Conservation (phyloP, 2,888 invertebrate species). For the Gnatocerus cornutus region DNA sequence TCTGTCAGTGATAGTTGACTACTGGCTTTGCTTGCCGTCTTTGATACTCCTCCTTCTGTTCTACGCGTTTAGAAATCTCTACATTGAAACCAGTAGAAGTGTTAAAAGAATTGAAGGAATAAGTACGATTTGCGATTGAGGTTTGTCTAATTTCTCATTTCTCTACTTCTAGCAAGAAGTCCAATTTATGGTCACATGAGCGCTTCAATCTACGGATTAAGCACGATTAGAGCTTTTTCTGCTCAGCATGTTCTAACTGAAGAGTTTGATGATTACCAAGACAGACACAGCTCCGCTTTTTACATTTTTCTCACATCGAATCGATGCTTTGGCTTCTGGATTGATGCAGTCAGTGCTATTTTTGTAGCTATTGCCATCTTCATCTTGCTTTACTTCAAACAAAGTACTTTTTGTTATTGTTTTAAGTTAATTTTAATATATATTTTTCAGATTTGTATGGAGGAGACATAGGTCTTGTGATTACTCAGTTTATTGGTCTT, state of each 20-base stretch:
- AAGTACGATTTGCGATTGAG: conserved; percentile 69
- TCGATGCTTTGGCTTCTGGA: conserved; percentile 81
- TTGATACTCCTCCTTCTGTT: conserved; percentile 78
- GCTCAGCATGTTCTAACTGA: conserved; percentile 77
- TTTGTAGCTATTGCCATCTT: conserved; percentile 73
- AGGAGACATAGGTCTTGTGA: conserved; percentile 85
- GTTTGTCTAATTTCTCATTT: background rate
- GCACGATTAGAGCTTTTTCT: conserved; percentile 83
- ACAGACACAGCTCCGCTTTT: conserved; percentile 84
- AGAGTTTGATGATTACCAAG: conserved; percentile 78
- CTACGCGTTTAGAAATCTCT: conserved; percentile 78
- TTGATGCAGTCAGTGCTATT: conserved; percentile 79
- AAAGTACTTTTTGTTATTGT: conserved; percentile 49
- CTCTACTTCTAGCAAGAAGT: conserved; percentile 77
- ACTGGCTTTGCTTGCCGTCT: conserved; percentile 80
- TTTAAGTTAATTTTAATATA: background rate
- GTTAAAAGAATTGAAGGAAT: conserved; percentile 82
- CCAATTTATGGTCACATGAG: conserved; percentile 86
- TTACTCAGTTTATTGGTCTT: conserved; percentile 82
- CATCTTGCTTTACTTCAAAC: conserved; percentile 57
- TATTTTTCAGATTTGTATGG: conserved; percentile 73
- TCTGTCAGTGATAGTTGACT: conserved; percentile 82
- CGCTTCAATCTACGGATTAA: conserved; percentile 83
- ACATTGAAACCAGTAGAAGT: conserved; percentile 83
- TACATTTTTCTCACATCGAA: conserved; percentile 78